Evolutionary conservation across 2,113 vertebrate species (phyloP).

Genomic region (Tragelaphus imberbis): DNA sequence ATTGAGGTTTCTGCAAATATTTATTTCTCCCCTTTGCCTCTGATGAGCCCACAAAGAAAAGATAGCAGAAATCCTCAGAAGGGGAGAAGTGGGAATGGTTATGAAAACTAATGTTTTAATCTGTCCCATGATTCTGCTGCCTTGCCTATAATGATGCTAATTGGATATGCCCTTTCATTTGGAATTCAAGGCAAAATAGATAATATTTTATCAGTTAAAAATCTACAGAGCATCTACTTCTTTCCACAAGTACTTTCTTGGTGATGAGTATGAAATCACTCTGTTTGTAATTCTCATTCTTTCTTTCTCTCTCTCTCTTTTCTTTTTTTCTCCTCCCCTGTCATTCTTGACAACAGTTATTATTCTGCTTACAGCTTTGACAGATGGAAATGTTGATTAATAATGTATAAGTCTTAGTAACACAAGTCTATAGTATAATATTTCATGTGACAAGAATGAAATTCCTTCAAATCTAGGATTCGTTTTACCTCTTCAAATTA

Average conservation of each 20-base stretch:
- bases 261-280: background rate
- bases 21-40: background rate
- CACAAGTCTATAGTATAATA: background rate
- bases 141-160: background rate
- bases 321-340: background rate
- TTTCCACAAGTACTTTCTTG: background rate
- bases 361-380: background rate
- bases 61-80: background rate
- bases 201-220: background rate
- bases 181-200: background rate
- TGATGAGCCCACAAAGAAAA: background rate
- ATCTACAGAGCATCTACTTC: background rate
- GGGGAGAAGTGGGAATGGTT: background rate
- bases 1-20: background rate
- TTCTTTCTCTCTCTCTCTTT: background rate
- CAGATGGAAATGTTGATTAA: background rate
- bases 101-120: background rate
- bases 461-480: background rate
- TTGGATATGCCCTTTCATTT: background rate
- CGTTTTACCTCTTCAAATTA: background rate
- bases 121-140: background rate
- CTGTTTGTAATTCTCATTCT: background rate
- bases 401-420: background rate
- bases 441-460: background rate
- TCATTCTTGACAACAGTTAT: background rate